phyloP scores from a whole-genome alignment of 2,113 vertebrate genomes.

The Motacilla alba region DNA sequence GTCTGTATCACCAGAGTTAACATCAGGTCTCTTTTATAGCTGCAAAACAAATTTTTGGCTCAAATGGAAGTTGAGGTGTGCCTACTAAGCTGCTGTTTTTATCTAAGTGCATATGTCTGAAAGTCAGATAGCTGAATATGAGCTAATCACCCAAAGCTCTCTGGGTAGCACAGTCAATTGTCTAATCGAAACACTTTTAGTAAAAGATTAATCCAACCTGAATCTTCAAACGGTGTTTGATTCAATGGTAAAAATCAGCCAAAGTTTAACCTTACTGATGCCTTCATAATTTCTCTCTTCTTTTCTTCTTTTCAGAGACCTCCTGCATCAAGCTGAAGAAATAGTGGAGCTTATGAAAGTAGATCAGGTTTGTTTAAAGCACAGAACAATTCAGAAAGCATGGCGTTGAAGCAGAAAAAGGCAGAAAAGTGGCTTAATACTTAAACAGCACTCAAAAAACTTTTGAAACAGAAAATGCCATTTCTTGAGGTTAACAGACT shows the following conservation, averaged over 20 bases:
- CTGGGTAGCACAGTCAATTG: neutral
- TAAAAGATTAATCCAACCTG: neutral
- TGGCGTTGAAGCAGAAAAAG: neutral
- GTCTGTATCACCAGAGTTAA: neutral
- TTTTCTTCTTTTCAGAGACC: constrained; percentile 55
- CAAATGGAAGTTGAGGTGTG: neutral
- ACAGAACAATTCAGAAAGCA: neutral
- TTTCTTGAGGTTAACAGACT: neutral
- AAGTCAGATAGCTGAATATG: neutral
- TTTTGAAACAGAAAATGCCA: neutral
- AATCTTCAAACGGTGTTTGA: neutral
- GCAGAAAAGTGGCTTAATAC: neutral
- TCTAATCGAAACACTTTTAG: neutral
- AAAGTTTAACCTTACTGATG: neutral
- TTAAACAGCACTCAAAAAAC: neutral
- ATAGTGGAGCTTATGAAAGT: constrained; percentile 67
- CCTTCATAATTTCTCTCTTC: neutral
- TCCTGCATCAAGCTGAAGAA: constrained; percentile 62
- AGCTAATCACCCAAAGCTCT: neutral
- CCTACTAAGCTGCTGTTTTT: neutral
- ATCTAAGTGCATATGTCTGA: neutral
- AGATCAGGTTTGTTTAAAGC: constrained; percentile 61
- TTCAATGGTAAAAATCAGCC: neutral
- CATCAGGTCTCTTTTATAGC: neutral
- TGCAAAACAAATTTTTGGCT: neutral